Evolutionary conservation across 2,888 invertebrate species (phyloP), one percentile per base, ranked within the genome.

Genomic region (Calameuta pallipes): DNA sequence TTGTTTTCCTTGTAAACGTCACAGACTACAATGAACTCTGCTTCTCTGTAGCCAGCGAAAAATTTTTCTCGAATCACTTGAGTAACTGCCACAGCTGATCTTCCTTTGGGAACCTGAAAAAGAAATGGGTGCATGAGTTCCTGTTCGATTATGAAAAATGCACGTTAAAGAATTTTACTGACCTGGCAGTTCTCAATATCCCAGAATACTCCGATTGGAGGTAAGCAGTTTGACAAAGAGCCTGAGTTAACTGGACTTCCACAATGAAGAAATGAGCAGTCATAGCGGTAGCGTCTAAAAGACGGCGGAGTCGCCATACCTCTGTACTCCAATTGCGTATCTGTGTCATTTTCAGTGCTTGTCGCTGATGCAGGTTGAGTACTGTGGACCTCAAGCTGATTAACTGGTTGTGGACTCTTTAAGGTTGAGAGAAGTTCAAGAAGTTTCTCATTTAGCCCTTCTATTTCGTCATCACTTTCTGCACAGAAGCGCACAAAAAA

Each of bases 101-200:
- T 95, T 76, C 95, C 95, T 89, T 95, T 95, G 3, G 97, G 97
- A 74, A 97, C 96, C 94, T 95, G 83, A 34, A 89, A 87, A 34
- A 81, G 69, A 75, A 37, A 79, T n/a, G n/a, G n/a, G 13, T 74
- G 12, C 1, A 56, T 23, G 1, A 56, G 74, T 15, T 71, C 2
- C 71, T 31, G 9, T 71, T 11, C 33, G 6, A 33, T 35, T 41
- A 12, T 3, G 4, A 71, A 71, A 33, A 71, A 33, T 23, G 2
- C 9, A 71, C 33, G 4, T 2, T 31, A 31, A 71, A 31, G 75
- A 30, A 76, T 37, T 69, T 35, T 23, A 83, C 88, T 87, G 91
- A 95, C 95, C 92, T 95, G 95, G 91, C 97, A 97, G 91, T 98
- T 98, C 92, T 98, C 97, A 88, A 98, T 97, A 90, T 98, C 98